Evolutionary conservation across 2,113 vertebrate species (phyloP).

Genomic region (Chaetorhynchus papuensis): DNA sequence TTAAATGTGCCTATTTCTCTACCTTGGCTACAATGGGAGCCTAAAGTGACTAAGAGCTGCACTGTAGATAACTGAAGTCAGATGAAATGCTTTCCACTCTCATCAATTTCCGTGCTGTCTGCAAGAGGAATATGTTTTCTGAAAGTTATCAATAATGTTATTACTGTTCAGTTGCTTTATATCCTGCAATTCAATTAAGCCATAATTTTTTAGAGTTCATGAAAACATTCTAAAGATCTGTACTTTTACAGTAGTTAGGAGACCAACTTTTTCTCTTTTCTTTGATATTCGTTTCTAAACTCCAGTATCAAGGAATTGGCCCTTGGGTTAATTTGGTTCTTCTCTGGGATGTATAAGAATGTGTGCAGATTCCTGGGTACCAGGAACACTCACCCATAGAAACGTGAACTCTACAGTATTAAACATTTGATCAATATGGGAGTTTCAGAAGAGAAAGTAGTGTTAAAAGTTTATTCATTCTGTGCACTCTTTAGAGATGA

Average conservation of each 20-base stretch:
- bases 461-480: conserved; percentile 85
- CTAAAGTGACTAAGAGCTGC: neutral
- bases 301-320: neutral
- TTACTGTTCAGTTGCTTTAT: neutral
- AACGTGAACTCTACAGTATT: conserved; percentile 44
- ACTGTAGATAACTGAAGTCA: neutral
- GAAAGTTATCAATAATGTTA: neutral
- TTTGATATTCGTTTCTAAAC: neutral
- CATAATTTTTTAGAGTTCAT: neutral
- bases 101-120: neutral
- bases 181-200: neutral
- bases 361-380: neutral
- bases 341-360: neutral
- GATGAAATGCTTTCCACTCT: neutral
- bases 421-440: conserved; percentile 74
- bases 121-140: neutral
- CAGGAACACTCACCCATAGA: neutral
- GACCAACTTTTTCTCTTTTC: neutral
- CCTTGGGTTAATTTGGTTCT: neutral
- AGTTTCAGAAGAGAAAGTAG: conserved; percentile 74
- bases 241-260: neutral
- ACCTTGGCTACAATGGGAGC: neutral
- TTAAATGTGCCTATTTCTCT: neutral
- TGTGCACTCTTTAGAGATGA: conserved; percentile 88
- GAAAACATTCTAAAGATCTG: neutral